Base-by-base conservation (phyloP, 2,888 invertebrate species). In the Leucozona laternaria region DNA sequence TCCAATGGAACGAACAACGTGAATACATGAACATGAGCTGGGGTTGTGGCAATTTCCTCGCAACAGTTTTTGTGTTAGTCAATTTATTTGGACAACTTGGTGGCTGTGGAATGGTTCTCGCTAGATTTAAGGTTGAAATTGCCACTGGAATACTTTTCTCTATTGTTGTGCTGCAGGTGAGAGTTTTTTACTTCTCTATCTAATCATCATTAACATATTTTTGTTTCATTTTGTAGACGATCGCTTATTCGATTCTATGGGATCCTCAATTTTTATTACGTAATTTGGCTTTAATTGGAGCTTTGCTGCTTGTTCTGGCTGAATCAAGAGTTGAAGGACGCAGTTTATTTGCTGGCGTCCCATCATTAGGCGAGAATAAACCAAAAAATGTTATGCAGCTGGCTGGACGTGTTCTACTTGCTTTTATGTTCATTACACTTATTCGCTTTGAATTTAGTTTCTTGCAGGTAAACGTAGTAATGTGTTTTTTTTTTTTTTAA, bases 341-440 rank as follows among this genome's bases (percentile, higher is more conserved):
- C 89, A 97, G 97, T 90, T 94, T 99, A 76, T 99, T 99, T 93
- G 99, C 99, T 60, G 99, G 99, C 25, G 97, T 98, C 79, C 98
- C 97, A 62, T 95, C 96, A 7, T 93, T 98, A 71, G 97, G 97
- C 86, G 99, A 99, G 90, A 99, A 98, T 93, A 98, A 97, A 91
- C 99, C 98, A 73, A 99, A 99, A 93, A 98, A 97, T 89, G 98
- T 98, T 93, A 94, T 99, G 91, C 98, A 99, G 93, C 94, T 99
- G 43, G 97, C 98, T 73, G 99, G 99, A 45, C 95, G 99, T 89
- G 95, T 99, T 88, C 94, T 99, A 73, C 94, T 99, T 78, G 98
- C 99, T 28, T 98, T 99, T 93, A 99, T 99, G 99, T 99, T 99
- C 93, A 95, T 99, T 90, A 99, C 99, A 11, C 94, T 99, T 73